Conservation (phyloP, 2,888 invertebrate species). For the Rhorus exstirpatorius region DNA sequence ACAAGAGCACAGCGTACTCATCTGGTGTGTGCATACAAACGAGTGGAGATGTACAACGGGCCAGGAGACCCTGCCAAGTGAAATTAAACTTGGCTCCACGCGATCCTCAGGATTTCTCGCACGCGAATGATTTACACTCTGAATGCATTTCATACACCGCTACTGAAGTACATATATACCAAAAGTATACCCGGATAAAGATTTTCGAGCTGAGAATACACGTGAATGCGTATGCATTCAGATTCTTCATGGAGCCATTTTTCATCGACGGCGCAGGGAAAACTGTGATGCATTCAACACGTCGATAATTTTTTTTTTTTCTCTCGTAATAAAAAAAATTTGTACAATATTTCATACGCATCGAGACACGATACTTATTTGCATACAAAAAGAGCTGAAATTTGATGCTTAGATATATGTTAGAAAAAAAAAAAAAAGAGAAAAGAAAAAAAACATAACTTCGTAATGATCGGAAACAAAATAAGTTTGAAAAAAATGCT, state of each 20-base stretch:
- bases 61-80: slow-evolving; percentile 25
- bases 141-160: background rate
- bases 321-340: too few species aligned
- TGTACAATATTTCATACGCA: too few species aligned
- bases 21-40: slow-evolving; percentile 5
- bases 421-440: too few species aligned
- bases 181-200: background rate
- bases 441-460: too few species aligned
- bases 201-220: slow-evolving; percentile 15
- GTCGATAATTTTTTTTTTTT: background rate
- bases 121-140: slow-evolving; percentile 33
- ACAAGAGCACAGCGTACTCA: background rate
- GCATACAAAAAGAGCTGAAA: too few species aligned
- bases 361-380: too few species aligned
- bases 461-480: too few species aligned
- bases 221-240: background rate
- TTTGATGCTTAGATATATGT: too few species aligned
- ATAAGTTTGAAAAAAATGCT: too few species aligned
- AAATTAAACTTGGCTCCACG: slow-evolving; percentile 57
- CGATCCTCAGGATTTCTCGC: slow-evolving; percentile 21
- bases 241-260: slow-evolving; percentile 9
- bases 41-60: background rate
- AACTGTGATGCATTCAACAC: too few species aligned
- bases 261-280: too few species aligned
- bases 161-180: background rate